These are phyloP conservation scores for Ormyrus pomaceus DNA, from an alignment of 2,888 invertebrate genomes.

Conservation along the genomic window DNA sequence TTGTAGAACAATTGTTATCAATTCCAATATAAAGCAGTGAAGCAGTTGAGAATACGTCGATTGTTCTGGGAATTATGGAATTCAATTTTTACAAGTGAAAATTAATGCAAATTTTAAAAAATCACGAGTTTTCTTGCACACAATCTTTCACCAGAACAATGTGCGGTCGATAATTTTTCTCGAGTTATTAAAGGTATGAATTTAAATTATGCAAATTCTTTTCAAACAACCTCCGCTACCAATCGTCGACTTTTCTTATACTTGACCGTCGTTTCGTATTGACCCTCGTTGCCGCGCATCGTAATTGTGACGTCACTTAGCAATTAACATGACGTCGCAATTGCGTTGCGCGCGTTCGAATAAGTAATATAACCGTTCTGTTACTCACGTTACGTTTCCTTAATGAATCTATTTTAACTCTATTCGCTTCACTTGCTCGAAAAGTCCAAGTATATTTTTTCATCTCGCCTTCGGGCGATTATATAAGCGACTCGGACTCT, in stretches of 20 bases:
- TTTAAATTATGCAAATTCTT: conserved; percentile 1
- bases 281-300: conserved; percentile 57
- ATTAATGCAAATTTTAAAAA: too few species aligned
- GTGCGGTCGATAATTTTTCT: too few species aligned
- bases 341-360: conserved; percentile 32
- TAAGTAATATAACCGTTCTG: conserved; percentile 36
- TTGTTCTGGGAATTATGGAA: too few species aligned
- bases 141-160: too few species aligned
- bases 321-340: conserved; percentile 58
- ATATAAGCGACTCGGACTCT: neutral
- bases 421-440: neutral
- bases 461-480: neutral
- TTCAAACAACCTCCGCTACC: neutral
- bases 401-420: conserved; percentile 24
- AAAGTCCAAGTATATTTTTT: conserved; percentile 5
- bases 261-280: conserved; percentile 39
- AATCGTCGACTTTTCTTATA: neutral
- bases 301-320: conserved; percentile 58
- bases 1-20: too few species aligned
- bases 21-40: too few species aligned
- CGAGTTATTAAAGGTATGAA: neutral
- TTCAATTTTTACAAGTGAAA: too few species aligned
- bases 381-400: conserved; percentile 43
- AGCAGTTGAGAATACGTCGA: too few species aligned
- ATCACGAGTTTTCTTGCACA: too few species aligned